Conservation (phyloP, 2,113 vertebrate species). For the Myodes glareolus region DNA sequence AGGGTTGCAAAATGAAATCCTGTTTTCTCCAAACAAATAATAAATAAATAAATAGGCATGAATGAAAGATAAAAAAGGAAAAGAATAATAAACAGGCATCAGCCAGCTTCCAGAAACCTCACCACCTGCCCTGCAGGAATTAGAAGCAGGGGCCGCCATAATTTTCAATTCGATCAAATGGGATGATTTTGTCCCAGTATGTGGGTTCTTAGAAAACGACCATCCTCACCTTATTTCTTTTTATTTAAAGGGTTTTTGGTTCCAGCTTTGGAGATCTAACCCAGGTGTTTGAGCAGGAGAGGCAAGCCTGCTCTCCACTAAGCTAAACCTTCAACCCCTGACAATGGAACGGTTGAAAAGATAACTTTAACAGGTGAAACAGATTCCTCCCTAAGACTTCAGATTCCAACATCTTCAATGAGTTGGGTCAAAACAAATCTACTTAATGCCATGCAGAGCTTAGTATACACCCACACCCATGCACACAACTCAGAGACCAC, state of each 20-base stretch:
- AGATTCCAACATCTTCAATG: not conserved
- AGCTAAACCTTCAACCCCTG: not conserved
- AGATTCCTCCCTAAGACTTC: not conserved
- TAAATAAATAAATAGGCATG: not conserved
- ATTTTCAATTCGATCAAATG: too few relatives aligned
- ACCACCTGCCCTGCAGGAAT: not conserved
- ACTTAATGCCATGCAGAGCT: not conserved
- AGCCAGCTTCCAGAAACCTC: fast-evolving
- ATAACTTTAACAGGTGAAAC: not conserved
- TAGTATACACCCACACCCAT: not conserved
- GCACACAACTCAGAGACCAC: not conserved
- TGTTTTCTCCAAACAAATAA: not conserved
- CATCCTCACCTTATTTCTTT: not conserved
- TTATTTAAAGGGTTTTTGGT: not conserved
- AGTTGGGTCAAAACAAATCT: not conserved
- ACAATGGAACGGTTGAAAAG: not conserved
- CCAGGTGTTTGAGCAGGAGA: not conserved
- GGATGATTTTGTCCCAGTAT: too few relatives aligned
- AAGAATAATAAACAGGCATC: not conserved
- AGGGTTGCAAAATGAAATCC: not conserved
- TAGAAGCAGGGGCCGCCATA: not conserved
- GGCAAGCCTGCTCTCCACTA: not conserved
- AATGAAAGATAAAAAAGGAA: not conserved
- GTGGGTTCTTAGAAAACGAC: not conserved
- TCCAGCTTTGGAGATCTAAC: not conserved